A percentile compares a stretch with the other conserved stretches of the same genome.
Evolutionary conservation across 2,113 vertebrate genomes (phyloP).

Genomic region (Galbula dea): DNA sequence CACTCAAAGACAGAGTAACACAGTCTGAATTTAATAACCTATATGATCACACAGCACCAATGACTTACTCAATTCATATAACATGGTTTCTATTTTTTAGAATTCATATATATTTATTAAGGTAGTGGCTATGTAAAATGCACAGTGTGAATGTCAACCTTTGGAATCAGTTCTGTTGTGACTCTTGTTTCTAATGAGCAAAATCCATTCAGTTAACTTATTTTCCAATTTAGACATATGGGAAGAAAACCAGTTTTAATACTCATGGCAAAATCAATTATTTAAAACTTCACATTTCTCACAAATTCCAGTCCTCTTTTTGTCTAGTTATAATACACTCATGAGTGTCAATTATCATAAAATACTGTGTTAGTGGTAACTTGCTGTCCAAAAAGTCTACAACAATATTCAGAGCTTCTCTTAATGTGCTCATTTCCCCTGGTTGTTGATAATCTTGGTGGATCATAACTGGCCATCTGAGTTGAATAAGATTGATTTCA

Average conservation of each 20-base stretch:
- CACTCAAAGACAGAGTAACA: not conserved
- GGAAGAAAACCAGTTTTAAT: not conserved
- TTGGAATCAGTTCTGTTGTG: not conserved
- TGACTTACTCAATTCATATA: not conserved
- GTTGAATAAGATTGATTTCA: not conserved
- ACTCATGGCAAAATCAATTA: not conserved
- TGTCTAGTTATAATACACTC: not conserved
- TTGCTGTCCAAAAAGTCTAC: constrained; percentile 7
- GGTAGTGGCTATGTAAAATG: not conserved
- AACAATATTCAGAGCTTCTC: not conserved
- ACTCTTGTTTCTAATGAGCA: not conserved
- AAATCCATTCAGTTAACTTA: not conserved
- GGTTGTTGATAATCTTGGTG: not conserved
- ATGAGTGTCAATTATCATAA: not conserved
- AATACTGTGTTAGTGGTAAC: not conserved
- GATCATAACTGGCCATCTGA: not conserved
- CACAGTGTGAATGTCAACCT: not conserved
- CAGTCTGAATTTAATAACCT: not conserved
- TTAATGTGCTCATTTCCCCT: not conserved
- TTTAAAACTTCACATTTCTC: not conserved
- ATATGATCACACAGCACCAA: not conserved
- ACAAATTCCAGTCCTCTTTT: not conserved
- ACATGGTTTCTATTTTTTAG: not conserved
- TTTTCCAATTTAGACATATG: not conserved
- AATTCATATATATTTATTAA: not conserved